Percentiles rank a stretch among this genome's conserved stretches.
These are phyloP conservation scores for Eumerus sabulonum DNA, from an alignment of 2,888 invertebrate species.

Conservation along the genomic window DNA sequence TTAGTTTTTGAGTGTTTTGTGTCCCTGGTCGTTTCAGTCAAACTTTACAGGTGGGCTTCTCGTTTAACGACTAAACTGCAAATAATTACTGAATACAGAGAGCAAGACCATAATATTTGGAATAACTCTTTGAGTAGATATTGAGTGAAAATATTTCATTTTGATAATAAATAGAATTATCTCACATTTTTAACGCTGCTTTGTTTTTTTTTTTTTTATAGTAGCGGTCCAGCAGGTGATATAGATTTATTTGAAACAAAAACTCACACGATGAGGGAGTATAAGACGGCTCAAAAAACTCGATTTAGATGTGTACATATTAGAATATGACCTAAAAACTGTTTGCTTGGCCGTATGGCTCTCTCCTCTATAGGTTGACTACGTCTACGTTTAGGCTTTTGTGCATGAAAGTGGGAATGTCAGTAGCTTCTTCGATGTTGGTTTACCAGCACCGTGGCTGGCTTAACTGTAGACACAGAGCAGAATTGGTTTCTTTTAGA, in stretches of 20 bases:
- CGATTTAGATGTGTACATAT: constrained; percentile 12
- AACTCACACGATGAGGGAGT: no score
- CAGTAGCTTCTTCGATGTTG: constrained; percentile 94
- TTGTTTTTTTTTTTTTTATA: background rate
- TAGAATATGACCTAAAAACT: constrained; percentile 58
- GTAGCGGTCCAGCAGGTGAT: background rate
- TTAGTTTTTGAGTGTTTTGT: no score
- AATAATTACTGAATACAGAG: no score
- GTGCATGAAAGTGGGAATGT: constrained; percentile 84
- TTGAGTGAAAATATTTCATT: no score
- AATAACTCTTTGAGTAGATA: no score
- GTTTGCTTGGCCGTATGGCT: background rate
- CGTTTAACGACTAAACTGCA: no score
- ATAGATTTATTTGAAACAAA: no score
- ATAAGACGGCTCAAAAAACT: background rate
- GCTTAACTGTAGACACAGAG: constrained; percentile 96
- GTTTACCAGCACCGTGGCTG: constrained; percentile 98
- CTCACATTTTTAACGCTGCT: no score
- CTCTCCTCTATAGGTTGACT: constrained; percentile 73
- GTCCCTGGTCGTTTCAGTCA: no score
- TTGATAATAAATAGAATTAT: no score
- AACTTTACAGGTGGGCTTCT: no score
- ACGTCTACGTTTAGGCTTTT: constrained; percentile 76
- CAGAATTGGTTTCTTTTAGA: constrained; percentile 91
- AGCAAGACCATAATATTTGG: no score